Percentiles rank a stretch among this genome's conserved stretches.
phyloP scores from a whole-genome alignment of 1,140 invertebrate species.

The Archivesica marissinica region DNA sequence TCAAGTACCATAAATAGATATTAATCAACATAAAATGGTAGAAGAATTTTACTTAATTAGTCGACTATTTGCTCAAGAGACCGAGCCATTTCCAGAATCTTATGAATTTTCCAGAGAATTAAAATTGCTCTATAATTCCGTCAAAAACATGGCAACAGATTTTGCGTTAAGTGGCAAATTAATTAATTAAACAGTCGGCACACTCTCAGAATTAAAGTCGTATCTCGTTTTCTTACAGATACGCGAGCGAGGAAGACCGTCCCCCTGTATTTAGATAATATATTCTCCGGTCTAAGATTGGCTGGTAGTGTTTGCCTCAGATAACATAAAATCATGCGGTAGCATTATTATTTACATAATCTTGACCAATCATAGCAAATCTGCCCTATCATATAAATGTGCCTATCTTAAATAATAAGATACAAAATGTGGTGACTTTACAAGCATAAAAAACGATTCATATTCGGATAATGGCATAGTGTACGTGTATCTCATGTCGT shows the following conservation, averaged over 20 bases:
- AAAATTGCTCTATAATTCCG: constrained; percentile 41
- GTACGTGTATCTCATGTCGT: too few species aligned
- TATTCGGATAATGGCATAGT: not conserved
- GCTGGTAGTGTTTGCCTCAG: constrained; percentile 40
- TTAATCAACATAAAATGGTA: constrained; percentile 52
- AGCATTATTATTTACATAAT: constrained; percentile 45
- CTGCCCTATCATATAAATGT: constrained; percentile 53
- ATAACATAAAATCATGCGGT: constrained; percentile 33
- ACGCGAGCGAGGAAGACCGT: not conserved
- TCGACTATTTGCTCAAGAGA: constrained; percentile 57
- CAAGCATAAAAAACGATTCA: not conserved
- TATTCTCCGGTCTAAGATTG: constrained; percentile 43
- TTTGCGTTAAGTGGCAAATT: constrained; percentile 45
- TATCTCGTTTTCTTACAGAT: not conserved
- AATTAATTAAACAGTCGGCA: constrained; percentile 48
- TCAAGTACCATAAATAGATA: constrained; percentile 46
- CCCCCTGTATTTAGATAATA: constrained; percentile 57
- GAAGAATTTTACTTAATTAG: constrained; percentile 48
- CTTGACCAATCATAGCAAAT: constrained; percentile 13
- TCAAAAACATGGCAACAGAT: constrained; percentile 39
- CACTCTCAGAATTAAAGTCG: not conserved
- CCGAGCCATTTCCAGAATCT: constrained; percentile 18
- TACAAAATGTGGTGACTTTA: constrained; percentile 10
- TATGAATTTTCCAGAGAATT: constrained; percentile 59
- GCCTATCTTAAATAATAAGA: constrained; percentile 48